Conservation (phyloP, 2,113 vertebrate species). For the Bombycilla garrulus region DNA sequence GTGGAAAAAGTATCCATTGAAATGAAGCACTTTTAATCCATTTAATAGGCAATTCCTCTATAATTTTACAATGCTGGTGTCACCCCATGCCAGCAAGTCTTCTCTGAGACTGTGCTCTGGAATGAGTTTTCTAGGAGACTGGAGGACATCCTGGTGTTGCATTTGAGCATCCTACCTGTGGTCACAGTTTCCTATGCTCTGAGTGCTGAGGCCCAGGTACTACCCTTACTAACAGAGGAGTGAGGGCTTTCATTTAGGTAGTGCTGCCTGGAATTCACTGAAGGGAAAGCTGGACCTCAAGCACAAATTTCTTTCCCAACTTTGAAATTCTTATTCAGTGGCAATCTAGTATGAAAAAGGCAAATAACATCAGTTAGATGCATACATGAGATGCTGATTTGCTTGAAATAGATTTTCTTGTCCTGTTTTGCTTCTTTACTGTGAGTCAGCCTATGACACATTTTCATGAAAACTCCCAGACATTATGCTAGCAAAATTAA, state of each 20-base stretch:
- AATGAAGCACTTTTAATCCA: background rate
- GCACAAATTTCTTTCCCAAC: background rate
- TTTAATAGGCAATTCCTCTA: background rate
- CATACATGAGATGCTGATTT: background rate
- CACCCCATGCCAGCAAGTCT: background rate
- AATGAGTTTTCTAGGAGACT: background rate
- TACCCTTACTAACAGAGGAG: background rate
- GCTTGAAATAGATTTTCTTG: background rate
- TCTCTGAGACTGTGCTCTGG: background rate
- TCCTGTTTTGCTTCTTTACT: background rate
- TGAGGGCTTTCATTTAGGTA: background rate
- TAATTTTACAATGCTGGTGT: background rate
- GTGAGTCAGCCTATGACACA: constrained; percentile 44
- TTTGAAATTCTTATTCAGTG: background rate
- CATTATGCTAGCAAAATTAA: background rate
- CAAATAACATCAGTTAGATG: background rate
- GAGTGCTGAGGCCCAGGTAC: background rate
- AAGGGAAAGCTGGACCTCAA: background rate
- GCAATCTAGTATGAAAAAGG: background rate
- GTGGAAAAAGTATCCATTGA: background rate
- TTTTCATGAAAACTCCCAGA: constrained; percentile 18
- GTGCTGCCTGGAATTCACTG: background rate
- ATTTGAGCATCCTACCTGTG: background rate
- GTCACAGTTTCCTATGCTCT: background rate
- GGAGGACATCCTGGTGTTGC: background rate